Percentiles rank a stretch among this genome's conserved stretches.
Conservation (phyloP, 2,888 invertebrate species). For the Lasioglossum morio region DNA sequence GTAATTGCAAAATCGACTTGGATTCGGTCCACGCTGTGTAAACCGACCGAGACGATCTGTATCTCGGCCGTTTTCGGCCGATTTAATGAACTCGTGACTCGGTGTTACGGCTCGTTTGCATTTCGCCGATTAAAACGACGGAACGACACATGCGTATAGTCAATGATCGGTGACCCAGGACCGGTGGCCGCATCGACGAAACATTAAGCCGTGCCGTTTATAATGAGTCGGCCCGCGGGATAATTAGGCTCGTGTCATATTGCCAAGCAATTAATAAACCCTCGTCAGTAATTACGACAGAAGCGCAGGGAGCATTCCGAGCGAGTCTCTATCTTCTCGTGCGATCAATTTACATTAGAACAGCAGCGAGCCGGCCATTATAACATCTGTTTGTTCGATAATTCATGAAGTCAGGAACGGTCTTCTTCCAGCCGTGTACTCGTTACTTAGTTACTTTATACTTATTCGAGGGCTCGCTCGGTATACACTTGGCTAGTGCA, state of each 20-base stretch:
- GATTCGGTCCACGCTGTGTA: background rate
- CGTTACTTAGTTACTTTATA: background rate
- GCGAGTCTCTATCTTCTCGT: conserved; percentile 40
- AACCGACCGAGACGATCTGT: background rate
- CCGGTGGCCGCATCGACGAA: conserved; percentile 18
- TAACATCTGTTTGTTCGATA: conserved; percentile 64
- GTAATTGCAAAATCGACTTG: background rate
- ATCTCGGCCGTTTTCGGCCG: conserved; percentile 5
- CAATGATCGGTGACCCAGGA: conserved; percentile 15
- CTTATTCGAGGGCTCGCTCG: background rate
- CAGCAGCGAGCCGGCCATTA: conserved; percentile 27
- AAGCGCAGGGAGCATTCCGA: conserved; percentile 23
- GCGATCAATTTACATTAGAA: conserved; percentile 64
- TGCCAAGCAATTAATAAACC: conserved; percentile 60
- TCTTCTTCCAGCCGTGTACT: conserved; percentile 20
- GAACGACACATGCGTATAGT: background rate
- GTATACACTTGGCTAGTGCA: too few species aligned
- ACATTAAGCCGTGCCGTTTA: conserved; percentile 53
- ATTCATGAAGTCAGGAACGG: conserved; percentile 53
- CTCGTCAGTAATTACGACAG: conserved; percentile 53
- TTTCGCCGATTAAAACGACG: conserved; percentile 47
- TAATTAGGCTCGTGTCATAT: conserved; percentile 61
- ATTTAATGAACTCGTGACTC: conserved; percentile 50
- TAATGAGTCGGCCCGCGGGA: conserved; percentile 55
- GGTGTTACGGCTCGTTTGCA: conserved; percentile 40